Evolutionary conservation across 2,113 vertebrate genomes (phyloP).

Genomic region (Glaucidium brasilianum): DNA sequence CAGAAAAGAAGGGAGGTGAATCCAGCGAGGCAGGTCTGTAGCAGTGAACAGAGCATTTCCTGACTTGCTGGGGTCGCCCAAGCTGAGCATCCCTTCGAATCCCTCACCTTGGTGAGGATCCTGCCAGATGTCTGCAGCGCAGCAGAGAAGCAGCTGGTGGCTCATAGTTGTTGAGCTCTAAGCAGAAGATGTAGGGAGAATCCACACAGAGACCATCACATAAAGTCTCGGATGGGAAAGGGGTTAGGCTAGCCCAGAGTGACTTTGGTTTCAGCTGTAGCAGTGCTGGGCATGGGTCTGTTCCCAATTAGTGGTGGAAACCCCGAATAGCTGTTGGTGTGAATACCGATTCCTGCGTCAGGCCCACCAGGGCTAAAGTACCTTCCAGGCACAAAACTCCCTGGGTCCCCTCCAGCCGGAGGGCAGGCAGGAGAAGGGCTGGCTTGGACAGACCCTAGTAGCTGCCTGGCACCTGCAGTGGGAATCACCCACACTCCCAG

Average conservation of each 20-base stretch:
- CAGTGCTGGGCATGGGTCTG: background rate
- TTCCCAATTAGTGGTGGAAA: background rate
- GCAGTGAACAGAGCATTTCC: background rate
- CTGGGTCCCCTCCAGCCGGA: background rate
- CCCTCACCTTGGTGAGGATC: background rate
- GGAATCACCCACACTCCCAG: background rate
- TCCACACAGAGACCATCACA: background rate
- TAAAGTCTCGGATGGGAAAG: background rate
- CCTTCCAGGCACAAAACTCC: background rate
- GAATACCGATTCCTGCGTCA: background rate
- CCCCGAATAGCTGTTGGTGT: background rate
- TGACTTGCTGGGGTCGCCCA: fast-evolving
- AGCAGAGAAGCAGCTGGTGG: background rate
- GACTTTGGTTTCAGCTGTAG: background rate
- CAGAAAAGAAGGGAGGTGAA: background rate
- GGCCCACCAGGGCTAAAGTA: background rate
- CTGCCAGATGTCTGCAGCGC: background rate
- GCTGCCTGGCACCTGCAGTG: background rate
- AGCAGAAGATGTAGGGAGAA: background rate
- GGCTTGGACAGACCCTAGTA: background rate
- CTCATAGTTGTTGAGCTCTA: background rate
- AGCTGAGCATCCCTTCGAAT: background rate
- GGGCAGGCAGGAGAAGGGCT: background rate
- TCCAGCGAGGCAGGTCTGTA: fast-evolving
- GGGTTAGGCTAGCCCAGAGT: background rate